These are phyloP conservation scores for Amblyjoppa proteus DNA, from an alignment of 2,888 invertebrate genomes.

Conservation along the genomic window DNA sequence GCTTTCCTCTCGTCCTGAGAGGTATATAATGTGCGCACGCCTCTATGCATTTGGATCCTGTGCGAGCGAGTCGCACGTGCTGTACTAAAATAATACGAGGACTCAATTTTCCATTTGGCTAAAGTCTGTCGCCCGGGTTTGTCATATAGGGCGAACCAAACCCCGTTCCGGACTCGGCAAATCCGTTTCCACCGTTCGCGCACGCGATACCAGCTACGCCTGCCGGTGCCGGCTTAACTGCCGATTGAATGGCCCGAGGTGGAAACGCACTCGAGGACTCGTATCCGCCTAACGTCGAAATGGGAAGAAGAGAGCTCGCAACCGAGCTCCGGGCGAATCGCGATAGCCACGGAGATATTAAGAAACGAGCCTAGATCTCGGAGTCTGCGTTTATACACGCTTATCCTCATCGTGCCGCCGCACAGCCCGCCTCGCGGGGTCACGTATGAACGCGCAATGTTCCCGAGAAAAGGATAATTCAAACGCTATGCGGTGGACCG, in stretches of 20 bases:
- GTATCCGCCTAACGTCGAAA: constrained; percentile 37
- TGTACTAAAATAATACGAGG: constrained; percentile 80
- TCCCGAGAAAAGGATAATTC: constrained; percentile 43
- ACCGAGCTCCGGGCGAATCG: constrained; percentile 47
- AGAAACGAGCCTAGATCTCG: constrained; percentile 61
- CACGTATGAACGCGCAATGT: constrained; percentile 56
- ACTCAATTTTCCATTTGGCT: constrained; percentile 81
- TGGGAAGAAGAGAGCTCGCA: constrained; percentile 28
- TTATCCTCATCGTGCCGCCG: background rate
- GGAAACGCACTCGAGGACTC: constrained; percentile 68
- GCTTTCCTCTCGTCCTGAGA: constrained; percentile 1
- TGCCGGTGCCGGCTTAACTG: constrained; percentile 68
- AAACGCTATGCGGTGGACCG: constrained; percentile 24
- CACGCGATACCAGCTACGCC: constrained; percentile 34
- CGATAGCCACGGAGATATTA: constrained; percentile 62
- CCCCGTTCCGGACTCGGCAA: constrained; percentile 44
- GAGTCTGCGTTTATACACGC: constrained; percentile 11
- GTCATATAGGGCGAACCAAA: constrained; percentile 52
- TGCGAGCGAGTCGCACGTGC: constrained; percentile 74
- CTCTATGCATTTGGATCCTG: background rate
- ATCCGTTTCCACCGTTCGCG: constrained; percentile 64
- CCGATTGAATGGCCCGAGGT: constrained; percentile 72
- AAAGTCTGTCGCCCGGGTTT: constrained; percentile 54
- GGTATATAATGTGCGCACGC: constrained; percentile 38
- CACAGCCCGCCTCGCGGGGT: background rate